A percentile compares a stretch with the other conserved stretches of the same genome.
Evolutionary conservation across 2,113 vertebrate genomes (phyloP).

Genomic region (Phainopepla nitens): DNA sequence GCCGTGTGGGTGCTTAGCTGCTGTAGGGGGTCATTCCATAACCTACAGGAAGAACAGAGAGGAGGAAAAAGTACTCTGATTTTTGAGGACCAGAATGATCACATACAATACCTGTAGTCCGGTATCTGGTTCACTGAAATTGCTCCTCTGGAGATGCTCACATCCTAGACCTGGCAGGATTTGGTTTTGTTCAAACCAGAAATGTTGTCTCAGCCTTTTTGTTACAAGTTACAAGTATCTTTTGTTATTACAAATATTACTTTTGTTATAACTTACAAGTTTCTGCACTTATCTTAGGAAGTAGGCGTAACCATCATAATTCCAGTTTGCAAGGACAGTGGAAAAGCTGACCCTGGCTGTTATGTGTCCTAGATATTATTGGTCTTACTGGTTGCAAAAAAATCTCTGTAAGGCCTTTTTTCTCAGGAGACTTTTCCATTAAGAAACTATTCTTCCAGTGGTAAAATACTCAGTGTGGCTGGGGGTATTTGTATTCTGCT

Average conservation of each 20-base stretch:
- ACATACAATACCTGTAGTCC: rapidly evolving
- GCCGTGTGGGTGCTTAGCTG: not conserved
- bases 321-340: not conserved
- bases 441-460: not conserved
- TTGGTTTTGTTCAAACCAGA: not conserved
- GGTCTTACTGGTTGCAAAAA: not conserved
- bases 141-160: not conserved
- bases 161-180: not conserved
- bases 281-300: not conserved
- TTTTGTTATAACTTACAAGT: not conserved
- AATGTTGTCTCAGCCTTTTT: not conserved
- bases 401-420: not conserved
- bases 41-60: not conserved
- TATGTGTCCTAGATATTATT: not conserved
- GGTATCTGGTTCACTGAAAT: not conserved
- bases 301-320: not conserved
- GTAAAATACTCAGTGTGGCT: not conserved
- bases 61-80: not conserved
- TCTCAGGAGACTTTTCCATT: not conserved
- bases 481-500: not conserved
- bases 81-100: not conserved
- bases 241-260: too few relatives aligned
- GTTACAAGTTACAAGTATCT: not conserved
- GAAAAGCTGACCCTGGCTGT: not conserved
- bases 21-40: not conserved